Base-by-base conservation (phyloP, 2,113 vertebrate species). In the Rynchops niger region DNA sequence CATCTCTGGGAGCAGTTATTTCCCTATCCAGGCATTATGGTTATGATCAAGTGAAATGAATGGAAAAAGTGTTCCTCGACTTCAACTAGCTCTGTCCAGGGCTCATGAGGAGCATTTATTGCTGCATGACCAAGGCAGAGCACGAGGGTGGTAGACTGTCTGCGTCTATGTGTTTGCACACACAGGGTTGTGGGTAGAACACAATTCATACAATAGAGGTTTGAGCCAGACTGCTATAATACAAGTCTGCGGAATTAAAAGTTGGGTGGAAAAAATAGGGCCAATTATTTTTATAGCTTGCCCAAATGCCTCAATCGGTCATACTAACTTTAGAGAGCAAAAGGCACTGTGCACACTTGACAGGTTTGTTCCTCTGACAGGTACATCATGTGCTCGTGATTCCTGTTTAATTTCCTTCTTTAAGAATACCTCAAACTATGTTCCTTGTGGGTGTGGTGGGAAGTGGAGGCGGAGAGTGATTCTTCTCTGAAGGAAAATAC, bases 401-500 rank as follows among this genome's bases (percentile, higher is more conserved):
- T 96, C 78, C 94, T 36, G 9, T 89, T 88, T 93, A 63, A 97
- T 79, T 94, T 78, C 81, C 83, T 76, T 84, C 88, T 55, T 83
- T 50, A 90, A 89, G 92, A 95, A 88, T 59, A 70, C 67, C 66
- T 92, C 86, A 56, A 91, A 94, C 36, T 86, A 78, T 67, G 84
- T 65, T 91, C 83, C 65, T 96, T 66, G 83, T 66, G 72, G 59
- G 56, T 90, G 86, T 86, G 88, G 70, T 94, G 67, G 71, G 71
- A 96, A 91, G 89, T 20, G 86, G 90, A 92, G 93, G 94, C 0
- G 1, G 89, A 81, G 80, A 87, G 45, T 26, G 36, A 93, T 77
- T 83, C 83, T 93, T 38, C 81, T 96, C 74, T 58, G 50, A 91
- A 93, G 76, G 67, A 86, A 97, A 97, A 97, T 29, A 95, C 80